These are phyloP conservation scores for Melikaiella ostensackeni DNA, from an alignment of 2,888 invertebrate species.

Conservation along the genomic window DNA sequence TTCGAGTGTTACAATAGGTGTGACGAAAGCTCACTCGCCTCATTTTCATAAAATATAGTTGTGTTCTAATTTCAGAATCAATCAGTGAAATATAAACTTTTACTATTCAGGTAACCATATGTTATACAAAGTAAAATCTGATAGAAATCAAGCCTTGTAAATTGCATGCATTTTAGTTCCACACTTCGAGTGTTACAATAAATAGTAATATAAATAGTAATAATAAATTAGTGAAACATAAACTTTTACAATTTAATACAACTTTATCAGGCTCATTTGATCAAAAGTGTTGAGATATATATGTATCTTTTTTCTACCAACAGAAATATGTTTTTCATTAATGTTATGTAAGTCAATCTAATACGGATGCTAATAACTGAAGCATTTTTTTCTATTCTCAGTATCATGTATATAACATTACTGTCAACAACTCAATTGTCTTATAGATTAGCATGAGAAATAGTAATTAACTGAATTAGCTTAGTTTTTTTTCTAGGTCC, in stretches of 20 bases:
- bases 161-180: too few species aligned
- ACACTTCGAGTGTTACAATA: too few species aligned
- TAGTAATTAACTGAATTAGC: constrained; percentile 3
- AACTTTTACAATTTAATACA: background rate
- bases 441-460: background rate
- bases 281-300: background rate
- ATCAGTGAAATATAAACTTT: background rate
- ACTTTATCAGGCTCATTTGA: background rate
- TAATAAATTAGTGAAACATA: too few species aligned
- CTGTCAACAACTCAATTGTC: background rate
- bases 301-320: background rate
- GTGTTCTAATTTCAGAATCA: background rate
- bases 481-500: background rate
- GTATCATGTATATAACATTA: background rate
- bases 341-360: background rate
- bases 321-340: background rate
- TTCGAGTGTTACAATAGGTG: too few species aligned
- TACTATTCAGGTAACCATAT: too few species aligned
- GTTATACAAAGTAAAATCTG: background rate
- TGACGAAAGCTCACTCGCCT: background rate
- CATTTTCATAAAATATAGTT: background rate
- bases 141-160: background rate
- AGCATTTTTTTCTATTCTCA: background rate
- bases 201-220: too few species aligned
- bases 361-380: background rate